These are phyloP conservation scores for Florisuga fusca DNA, from an alignment of 2,797 vertebrate species.

Conservation along the genomic window DNA sequence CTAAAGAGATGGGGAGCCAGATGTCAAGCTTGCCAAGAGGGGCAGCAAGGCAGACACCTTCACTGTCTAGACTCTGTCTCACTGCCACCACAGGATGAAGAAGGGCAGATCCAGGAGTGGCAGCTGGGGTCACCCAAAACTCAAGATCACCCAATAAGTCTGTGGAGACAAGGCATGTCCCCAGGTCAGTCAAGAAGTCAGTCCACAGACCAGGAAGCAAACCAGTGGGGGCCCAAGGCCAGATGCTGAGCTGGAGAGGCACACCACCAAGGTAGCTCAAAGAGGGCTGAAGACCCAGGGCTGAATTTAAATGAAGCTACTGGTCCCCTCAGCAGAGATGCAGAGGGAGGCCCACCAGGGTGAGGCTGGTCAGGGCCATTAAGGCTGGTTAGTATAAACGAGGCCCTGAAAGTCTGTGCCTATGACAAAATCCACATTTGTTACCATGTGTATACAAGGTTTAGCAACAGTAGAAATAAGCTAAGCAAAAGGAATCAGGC, in stretches of 20 bases:
- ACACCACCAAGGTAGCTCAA: not conserved
- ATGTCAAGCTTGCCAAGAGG: not conserved
- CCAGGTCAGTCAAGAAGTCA: not conserved
- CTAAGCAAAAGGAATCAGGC: not conserved
- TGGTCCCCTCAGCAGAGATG: not conserved
- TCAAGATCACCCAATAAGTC: not conserved
- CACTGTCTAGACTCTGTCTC: accelerated
- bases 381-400: not conserved
- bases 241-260: not conserved
- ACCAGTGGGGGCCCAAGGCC: not conserved
- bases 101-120: not conserved
- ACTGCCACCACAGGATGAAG: accelerated
- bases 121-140: not conserved
- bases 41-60: not conserved
- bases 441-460: not conserved
- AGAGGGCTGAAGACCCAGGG: not conserved
- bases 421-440: not conserved
- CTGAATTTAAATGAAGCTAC: not conserved
- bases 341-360: not conserved
- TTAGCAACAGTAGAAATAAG: not conserved
- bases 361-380: not conserved
- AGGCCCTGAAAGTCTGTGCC: not conserved
- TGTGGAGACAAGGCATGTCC: not conserved
- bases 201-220: not conserved
- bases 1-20: not conserved